Base-by-base conservation (phyloP, 2,888 invertebrate genomes). In the Sisyra terminalis region DNA sequence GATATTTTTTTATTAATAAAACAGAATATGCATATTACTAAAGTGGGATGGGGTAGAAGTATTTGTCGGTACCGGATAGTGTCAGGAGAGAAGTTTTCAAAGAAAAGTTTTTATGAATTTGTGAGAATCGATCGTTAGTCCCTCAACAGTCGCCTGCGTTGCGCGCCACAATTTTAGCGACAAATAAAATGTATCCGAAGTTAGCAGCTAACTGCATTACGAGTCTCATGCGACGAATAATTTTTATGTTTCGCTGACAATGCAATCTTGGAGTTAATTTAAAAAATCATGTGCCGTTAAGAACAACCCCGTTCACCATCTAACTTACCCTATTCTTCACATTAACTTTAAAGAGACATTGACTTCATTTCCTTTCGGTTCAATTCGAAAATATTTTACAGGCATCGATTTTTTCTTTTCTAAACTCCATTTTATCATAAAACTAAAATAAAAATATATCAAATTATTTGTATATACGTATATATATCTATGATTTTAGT, bases 231-330 rank as follows among this genome's bases (percentile, higher is more conserved):
- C 38, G 43, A 38, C 43, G 35, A 37, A 43, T 43, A 43, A 43
- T 43, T 43, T 42, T 43, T 43, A 43, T 38, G 38, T 18, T 29
- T 37, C 18, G 43, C 43, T 43, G 43, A 43, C 43, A 43, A 43
- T 43, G 43, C 43, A 43, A 43, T 43, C 43, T 43, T 15, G 29
- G 37, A 43, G 43, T 43, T 43, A 43, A 43, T 43, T 43, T 43
- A 43, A 43, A 43, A 43, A 43, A 43, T 43, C 43, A 43, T 43
- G 34, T 34, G 37, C 43, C 38, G 43, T 43, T 43, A 43, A 38
- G 43, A 38, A 32, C 32, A 32, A 32, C 32, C 32, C 32, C n/a
- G 14, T 32, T n/a, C 38, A 16, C 6, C 9, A 15, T 16, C 3
- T 9, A 14, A 38, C 38, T 3, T 15, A 9, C 14, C 14, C 11